phyloP scores from a whole-genome alignment of 2,888 invertebrate species.

The Caenorhabditis sp. region DNA sequence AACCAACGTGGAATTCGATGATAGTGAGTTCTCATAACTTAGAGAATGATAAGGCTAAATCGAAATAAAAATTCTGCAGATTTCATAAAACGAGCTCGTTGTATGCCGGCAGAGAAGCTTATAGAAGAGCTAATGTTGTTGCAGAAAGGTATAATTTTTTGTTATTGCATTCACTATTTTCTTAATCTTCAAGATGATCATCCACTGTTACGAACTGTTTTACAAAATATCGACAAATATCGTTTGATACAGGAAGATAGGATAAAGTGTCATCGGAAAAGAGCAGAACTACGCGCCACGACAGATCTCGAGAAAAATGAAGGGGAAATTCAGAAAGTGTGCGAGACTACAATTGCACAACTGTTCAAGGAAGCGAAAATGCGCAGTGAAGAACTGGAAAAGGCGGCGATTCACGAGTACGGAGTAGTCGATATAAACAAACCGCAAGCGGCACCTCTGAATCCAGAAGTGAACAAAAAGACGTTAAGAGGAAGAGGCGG shows the following conservation, averaged over 20 bases:
- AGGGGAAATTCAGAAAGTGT: neutral
- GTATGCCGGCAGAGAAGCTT: conserved; percentile 3
- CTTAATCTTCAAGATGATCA: conserved; percentile 11
- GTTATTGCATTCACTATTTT: neutral
- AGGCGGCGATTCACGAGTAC: conserved; percentile 7
- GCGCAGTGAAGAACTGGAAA: conserved; percentile 17
- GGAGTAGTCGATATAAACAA: conserved; percentile 30
- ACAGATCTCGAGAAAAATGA: neutral
- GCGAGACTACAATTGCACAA: too few species aligned
- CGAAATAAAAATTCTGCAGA: neutral
- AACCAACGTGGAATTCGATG: conserved; percentile 3
- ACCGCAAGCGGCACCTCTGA: neutral
- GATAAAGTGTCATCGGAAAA: neutral
- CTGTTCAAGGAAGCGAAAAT: too few species aligned
- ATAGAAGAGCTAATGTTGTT: conserved; percentile 2
- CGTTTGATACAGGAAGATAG: neutral
- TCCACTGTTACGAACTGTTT: conserved; percentile 1
- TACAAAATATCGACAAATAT: neutral
- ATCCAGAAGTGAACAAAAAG: conserved; percentile 36
- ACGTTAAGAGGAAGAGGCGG: conserved; percentile 43
- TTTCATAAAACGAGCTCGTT: conserved; percentile 3
- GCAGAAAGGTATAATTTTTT: neutral
- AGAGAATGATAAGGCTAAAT: neutral
- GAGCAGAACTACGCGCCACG: conserved; percentile 2
- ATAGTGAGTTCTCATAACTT: neutral